phyloP scores from a whole-genome alignment of 2,113 vertebrate genomes.

The Burhinus oedicnemus region DNA sequence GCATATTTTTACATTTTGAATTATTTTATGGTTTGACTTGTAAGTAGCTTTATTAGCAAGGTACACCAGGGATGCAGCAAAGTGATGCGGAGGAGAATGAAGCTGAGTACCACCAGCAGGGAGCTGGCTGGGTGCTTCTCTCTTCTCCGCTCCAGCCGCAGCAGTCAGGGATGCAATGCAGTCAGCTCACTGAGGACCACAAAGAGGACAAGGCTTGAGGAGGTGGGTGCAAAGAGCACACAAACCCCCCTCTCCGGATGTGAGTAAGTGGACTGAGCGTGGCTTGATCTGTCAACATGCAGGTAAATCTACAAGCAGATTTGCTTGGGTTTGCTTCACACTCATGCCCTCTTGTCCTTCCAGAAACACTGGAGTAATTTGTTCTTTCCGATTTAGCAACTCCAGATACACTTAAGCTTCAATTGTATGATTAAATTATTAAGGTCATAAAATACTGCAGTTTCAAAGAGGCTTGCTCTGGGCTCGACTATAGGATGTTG shows the following conservation, averaged over 20 bases:
- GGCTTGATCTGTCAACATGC: background rate
- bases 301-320: background rate
- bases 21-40: background rate
- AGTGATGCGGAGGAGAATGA: background rate
- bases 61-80: background rate
- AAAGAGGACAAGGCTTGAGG: fast-evolving
- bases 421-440: background rate
- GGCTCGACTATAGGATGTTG: background rate
- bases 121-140: background rate
- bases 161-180: background rate
- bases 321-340: background rate
- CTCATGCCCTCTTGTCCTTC: background rate
- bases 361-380: background rate
- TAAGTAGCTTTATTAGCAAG: background rate
- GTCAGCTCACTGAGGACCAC: background rate
- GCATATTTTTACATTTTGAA: background rate
- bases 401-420: background rate
- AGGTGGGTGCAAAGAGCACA: background rate
- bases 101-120: background rate
- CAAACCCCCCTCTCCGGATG: background rate
- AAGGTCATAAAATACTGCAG: background rate
- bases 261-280: background rate
- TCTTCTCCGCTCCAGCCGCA: background rate
- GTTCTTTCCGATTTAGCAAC: background rate
- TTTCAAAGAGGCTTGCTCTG: background rate